Base-by-base conservation (phyloP, 2,797 vertebrate genomes). In the Sebastes minor region DNA sequence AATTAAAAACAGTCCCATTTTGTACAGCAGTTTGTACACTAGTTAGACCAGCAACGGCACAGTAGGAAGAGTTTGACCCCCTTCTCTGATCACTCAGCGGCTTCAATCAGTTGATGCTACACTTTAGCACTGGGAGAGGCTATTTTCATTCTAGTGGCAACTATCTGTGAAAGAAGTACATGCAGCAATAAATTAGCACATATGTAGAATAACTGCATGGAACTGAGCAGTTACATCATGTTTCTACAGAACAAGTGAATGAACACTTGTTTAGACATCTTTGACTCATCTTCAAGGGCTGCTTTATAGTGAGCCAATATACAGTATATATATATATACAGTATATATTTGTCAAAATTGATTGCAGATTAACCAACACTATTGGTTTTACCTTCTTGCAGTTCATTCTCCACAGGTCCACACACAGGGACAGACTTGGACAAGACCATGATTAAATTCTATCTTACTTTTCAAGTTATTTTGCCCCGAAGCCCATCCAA, bases 131-230 rank as follows among this genome's bases (percentile, higher is more conserved):
- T 46, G 6, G 0, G 6, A 71, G 66, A 42, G 30, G 86, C 66
- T 89, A 92, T 91, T 91, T 91, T 86, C 88, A 78, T 22, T 77
- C 75, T 16, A 7, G 71, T 49, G 10, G 38, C 49, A 70, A 33
- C 27, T 67, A 12, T 78, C 35, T 81, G 33, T 71, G 53, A 55
- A 55, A 68, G 25, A 77, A 32, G 3, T 55, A 14, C 25, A 23
- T 18, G 67, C 46, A 70, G 68, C 9, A 42, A 14, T 20, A 74
- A 80, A 74, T 70, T 22, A 59, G 70, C 69, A 23, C 55, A 63
- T 25, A n/a, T 60, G 22, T 53, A 68, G 61, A 82, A 57, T 4
- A 57, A 11, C 53, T 68, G 20, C 42, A 20, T 33, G 32, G n/a
- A 67, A 13, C 7, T 1, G 7, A 71, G 30, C n/a, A 35, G 59